Evolutionary conservation across 2,113 vertebrate genomes (phyloP).

Genomic region (Dissostichus mawsoni): DNA sequence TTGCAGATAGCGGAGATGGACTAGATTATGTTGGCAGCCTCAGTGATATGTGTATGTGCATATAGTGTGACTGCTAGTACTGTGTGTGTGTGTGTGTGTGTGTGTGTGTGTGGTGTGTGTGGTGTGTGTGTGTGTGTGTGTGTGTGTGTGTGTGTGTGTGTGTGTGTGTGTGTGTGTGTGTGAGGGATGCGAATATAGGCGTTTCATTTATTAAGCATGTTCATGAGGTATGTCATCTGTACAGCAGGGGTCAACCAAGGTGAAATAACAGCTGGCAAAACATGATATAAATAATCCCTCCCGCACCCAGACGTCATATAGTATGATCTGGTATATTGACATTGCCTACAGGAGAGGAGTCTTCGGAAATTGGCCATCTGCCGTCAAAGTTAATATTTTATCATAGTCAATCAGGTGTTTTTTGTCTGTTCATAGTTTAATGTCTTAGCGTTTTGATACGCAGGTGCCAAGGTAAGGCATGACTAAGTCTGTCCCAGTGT

Average conservation of each 20-base stretch:
- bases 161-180: conserved; percentile 1
- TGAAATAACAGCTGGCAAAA: conserved; percentile 62
- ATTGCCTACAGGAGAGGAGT: conserved; percentile 52
- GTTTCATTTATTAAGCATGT: conserved; percentile 58
- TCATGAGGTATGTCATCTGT: conserved; percentile 51
- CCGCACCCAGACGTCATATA: conserved; percentile 41
- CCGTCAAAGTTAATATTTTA: conserved; percentile 39
- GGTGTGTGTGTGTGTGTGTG: conserved; percentile 15
- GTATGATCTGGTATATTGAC: conserved; percentile 41
- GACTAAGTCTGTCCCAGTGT: not conserved
- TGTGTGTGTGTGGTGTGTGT: conserved; percentile 11
- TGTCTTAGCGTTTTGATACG: conserved; percentile 7
- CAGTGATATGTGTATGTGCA: conserved; percentile 26
- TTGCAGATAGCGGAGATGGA: conserved; percentile 51
- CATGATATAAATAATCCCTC: conserved; percentile 60
- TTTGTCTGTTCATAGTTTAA: conserved; percentile 17
- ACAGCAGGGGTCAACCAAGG: conserved; percentile 68
- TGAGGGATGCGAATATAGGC: conserved; percentile 26
- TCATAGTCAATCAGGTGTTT: conserved; percentile 31
- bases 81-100: conserved; percentile 5
- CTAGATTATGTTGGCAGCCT: conserved; percentile 54
- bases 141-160: conserved; percentile 3
- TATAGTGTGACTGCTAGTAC: not conserved
- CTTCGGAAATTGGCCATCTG: conserved; percentile 62
- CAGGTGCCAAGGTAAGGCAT: conserved; percentile 1